Percentiles rank a stretch among this genome's conserved stretches.
phyloP scores from a whole-genome alignment of 53 echinoderm and acorn worm genomes.

The Paelopatides confundens region DNA sequence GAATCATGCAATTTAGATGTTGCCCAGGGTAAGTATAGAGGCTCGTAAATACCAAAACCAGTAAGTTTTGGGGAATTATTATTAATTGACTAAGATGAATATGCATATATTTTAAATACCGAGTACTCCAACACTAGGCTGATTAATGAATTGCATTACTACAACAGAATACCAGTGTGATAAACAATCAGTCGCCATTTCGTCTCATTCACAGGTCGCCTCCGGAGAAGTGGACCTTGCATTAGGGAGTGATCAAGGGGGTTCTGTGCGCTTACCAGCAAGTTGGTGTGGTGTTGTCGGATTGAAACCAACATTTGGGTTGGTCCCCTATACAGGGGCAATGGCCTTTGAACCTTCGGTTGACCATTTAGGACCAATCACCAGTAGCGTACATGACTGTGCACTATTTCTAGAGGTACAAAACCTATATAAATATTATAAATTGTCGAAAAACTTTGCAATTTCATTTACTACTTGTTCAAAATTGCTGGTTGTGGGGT shows the following conservation, averaged over 20 bases:
- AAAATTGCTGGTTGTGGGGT: too few relatives aligned
- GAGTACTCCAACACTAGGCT: too few relatives aligned
- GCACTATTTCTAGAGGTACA: slow-evolving; percentile 78
- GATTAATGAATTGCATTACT: too few relatives aligned
- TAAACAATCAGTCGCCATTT: too few relatives aligned
- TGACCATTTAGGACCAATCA: slow-evolving; percentile 77
- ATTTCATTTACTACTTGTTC: too few relatives aligned
- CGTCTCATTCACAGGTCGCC: background rate
- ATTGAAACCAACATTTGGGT: slow-evolving; percentile 76
- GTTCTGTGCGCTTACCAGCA: slow-evolving; percentile 72
- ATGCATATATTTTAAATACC: too few relatives aligned
- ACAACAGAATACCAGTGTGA: too few relatives aligned
- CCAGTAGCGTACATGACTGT: slow-evolving; percentile 73
- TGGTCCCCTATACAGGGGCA: slow-evolving; percentile 80
- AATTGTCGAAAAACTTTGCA: too few relatives aligned
- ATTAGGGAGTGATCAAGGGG: slow-evolving; percentile 84
- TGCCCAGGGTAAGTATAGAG: too few relatives aligned
- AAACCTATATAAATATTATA: background rate
- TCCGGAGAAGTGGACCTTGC: slow-evolving; percentile 78
- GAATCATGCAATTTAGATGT: too few relatives aligned
- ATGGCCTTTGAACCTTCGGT: slow-evolving; percentile 64
- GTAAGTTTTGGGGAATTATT: too few relatives aligned
- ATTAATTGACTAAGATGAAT: background rate
- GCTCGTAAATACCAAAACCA: too few relatives aligned
- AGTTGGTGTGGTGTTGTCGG: slow-evolving; percentile 75